phyloP scores from a whole-genome alignment of 2,888 invertebrate genomes.

The Orthosia incerta region DNA sequence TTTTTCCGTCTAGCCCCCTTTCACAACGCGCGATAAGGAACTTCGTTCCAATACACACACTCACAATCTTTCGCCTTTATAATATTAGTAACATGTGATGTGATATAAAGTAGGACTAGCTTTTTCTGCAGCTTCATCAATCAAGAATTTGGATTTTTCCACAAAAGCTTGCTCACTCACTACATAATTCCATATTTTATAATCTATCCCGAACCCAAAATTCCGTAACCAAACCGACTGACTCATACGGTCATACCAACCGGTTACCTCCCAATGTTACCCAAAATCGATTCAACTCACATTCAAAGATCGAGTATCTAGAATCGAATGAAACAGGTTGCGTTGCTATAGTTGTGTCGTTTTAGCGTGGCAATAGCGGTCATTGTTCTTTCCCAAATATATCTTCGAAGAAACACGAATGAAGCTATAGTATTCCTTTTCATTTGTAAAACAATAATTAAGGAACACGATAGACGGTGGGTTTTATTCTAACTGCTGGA shows the following conservation, averaged over 20 bases:
- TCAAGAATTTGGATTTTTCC: no score
- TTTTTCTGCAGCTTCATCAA: not conserved
- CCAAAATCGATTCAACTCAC: conserved; percentile 37
- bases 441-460: no score
- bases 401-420: not conserved
- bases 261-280: conserved; percentile 24
- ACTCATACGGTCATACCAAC: conserved; percentile 24
- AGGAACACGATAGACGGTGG: no score
- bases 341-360: conserved; percentile 35
- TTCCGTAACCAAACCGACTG: conserved; percentile 9
- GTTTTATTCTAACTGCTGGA: no score
- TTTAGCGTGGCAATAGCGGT: not conserved
- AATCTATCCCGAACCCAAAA: conserved; percentile 28
- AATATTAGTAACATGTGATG: no score
- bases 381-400: not conserved
- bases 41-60: no score
- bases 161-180: no score
- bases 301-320: conserved; percentile 30
- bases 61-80: no score
- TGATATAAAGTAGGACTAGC: not conserved
- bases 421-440: no score
- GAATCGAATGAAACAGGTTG: conserved; percentile 37
- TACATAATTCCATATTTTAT: not conserved
- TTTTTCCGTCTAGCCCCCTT: no score
- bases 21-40: no score